Evolutionary conservation across 2,888 invertebrate species (phyloP).

Genomic region (Dascillus cervinus): DNA sequence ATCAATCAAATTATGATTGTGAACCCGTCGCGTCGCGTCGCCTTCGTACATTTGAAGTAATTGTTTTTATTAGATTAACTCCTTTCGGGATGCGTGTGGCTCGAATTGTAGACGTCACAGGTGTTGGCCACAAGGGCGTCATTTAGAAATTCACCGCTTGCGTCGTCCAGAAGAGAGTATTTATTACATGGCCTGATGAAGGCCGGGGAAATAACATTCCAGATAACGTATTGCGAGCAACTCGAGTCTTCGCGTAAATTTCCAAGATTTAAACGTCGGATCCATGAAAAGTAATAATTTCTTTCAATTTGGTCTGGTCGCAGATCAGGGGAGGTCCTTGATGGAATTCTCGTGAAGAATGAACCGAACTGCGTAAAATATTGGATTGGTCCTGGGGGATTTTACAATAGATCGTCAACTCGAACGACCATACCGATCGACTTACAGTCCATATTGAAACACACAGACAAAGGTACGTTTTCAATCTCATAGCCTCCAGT

Average conservation of each 20-base stretch:
- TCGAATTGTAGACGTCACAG: conserved; percentile 24
- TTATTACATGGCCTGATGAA: conserved; percentile 19
- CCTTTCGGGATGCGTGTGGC: no score
- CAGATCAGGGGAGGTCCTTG: conserved; percentile 15
- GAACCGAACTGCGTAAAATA: conserved; percentile 28
- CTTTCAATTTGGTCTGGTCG: conserved; percentile 18
- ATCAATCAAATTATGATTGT: no score
- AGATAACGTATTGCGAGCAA: conserved; percentile 14
- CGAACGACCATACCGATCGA: conserved; percentile 29
- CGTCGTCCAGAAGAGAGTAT: conserved; percentile 20
- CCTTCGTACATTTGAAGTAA: no score
- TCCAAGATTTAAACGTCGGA: conserved; percentile 14
- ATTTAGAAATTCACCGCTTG: conserved; percentile 23
- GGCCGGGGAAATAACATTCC: conserved; percentile 14
- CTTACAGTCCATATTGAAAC: conserved; percentile 31
- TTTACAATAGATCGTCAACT: conserved; percentile 28
- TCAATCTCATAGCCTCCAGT: conserved; percentile 30
- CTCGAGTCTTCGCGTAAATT: conserved; percentile 15
- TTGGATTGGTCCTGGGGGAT: conserved; percentile 27
- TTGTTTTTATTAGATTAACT: no score
- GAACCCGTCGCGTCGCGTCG: no score
- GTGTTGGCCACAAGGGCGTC: conserved; percentile 22
- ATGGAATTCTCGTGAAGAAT: conserved; percentile 24
- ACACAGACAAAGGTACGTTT: conserved; percentile 33
- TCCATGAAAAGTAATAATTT: conserved; percentile 21